Evolutionary conservation across 2,113 vertebrate genomes (phyloP), one percentile per base, ranked within the genome.

Genomic region (Pardalotus punctatus): DNA sequence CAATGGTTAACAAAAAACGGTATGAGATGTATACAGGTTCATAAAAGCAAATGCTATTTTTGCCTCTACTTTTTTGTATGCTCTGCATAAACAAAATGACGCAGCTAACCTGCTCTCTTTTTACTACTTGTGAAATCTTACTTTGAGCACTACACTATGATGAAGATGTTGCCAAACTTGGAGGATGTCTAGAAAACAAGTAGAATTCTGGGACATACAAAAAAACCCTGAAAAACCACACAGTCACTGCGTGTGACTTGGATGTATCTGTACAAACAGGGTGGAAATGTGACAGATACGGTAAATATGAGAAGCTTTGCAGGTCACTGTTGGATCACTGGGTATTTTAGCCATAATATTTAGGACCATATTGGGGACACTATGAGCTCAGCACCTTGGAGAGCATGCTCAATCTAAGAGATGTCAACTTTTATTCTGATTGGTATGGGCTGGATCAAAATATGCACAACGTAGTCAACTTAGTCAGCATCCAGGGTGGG

Each of bases 291-390:
- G 12, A 20, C 12, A 60, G 48, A 45, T 65, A 58, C 33, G 13
- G 10, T 18, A 36, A 14, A 9, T 19, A 25, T 8, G 13, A 67
- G 21, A 66, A 57, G 2, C 11, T 85, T 53, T 78, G 24, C 6
- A 2, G 9, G 14, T 64, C 14, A 20, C 14, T 54, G 18, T 24
- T 50, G 16, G 5, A 35, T 31, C 38, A 35, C 11, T 45, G 35
- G 25, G 12, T 54, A 67, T 58, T 81, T 50, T 67, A 67, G 36
- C 20, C 7, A 6, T 27, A 16, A 4, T 25, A 50, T 28, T 64
- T 74, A n/a, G 9, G 14, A 5, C 19, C 3, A 2, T 65, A 31
- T 0, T 42, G 6, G 6, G 9, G 18, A 3, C 22, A 36, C 7
- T 31, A 4, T 50, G 50, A 91, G 14, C 21, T 69, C 9, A 67